Conservation (phyloP, 2,888 invertebrate genomes). For the Graphium colonna region DNA sequence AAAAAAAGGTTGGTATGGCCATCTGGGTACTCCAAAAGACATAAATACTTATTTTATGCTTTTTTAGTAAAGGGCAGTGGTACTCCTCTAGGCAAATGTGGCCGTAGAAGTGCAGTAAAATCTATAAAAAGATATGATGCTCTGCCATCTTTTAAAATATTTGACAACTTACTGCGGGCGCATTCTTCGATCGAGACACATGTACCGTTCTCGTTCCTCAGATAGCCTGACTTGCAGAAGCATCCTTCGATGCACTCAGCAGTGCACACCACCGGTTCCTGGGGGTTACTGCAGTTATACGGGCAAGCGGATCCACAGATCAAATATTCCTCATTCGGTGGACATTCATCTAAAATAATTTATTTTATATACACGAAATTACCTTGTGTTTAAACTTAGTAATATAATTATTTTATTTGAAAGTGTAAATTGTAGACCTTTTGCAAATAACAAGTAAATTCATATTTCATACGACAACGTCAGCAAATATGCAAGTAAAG, state of each 20-base stretch:
- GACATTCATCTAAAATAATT: slow-evolving; percentile 55
- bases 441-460: too few relatives aligned
- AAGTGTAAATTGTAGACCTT: not conserved
- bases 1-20: too few relatives aligned
- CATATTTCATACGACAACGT: too few relatives aligned
- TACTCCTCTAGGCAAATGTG: too few relatives aligned
- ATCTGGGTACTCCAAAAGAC: too few relatives aligned
- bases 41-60: too few relatives aligned
- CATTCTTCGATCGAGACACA: slow-evolving; percentile 60
- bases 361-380: not conserved
- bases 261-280: slow-evolving; percentile 38
- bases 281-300: slow-evolving; percentile 57
- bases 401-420: not conserved
- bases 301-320: slow-evolving; percentile 65
- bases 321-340: slow-evolving; percentile 63
- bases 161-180: slow-evolving; percentile 42
- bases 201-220: slow-evolving; percentile 59
- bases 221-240: slow-evolving; percentile 61
- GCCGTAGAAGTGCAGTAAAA: too few relatives aligned
- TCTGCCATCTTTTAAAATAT: too few relatives aligned
- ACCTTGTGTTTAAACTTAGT: not conserved
- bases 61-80: too few relatives aligned
- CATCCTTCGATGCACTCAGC: slow-evolving; percentile 65
- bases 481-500: too few relatives aligned
- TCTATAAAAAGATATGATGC: too few relatives aligned